phyloP scores from a whole-genome alignment of 2,888 invertebrate genomes.

The Ferrisia virgata region DNA sequence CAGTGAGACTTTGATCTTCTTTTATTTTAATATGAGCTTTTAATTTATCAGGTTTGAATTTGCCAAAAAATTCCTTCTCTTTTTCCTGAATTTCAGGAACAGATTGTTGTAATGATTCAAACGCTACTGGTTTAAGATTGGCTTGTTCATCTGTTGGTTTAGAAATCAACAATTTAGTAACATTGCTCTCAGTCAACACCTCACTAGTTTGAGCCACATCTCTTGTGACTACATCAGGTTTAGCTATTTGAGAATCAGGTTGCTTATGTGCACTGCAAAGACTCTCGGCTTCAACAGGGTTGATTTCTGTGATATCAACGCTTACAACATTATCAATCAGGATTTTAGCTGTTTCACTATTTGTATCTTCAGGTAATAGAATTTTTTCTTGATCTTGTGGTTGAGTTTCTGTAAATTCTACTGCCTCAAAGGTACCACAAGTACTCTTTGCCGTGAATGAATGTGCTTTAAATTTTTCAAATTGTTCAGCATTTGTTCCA shows the following conservation, averaged over 20 bases:
- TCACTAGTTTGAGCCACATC: conserved; percentile 57
- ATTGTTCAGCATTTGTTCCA: conserved; percentile 51
- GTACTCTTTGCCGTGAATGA: not conserved
- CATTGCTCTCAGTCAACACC: conserved; percentile 53
- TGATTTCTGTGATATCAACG: conserved; percentile 46
- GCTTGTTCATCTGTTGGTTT: conserved; percentile 52
- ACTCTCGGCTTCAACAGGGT: conserved; percentile 40
- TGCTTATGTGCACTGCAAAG: not conserved
- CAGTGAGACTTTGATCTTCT: conserved; percentile 52
- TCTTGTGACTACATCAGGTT: conserved; percentile 50
- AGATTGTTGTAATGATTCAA: conserved; percentile 56
- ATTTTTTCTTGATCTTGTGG: conserved; percentile 40
- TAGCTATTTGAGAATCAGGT: conserved; percentile 48
- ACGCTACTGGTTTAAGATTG: conserved; percentile 34
- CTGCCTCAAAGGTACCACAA: conserved; percentile 31
- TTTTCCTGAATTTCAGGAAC: conserved; percentile 55
- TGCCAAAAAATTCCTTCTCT: conserved; percentile 53
- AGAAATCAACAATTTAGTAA: conserved; percentile 50
- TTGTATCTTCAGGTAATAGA: not conserved
- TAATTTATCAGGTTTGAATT: conserved; percentile 51
- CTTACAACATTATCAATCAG: conserved; percentile 49
- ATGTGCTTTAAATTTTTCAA: not conserved
- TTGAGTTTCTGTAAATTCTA: conserved; percentile 17
- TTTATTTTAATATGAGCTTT: conserved; percentile 52
- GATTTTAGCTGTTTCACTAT: conserved; percentile 23